phyloP scores from a whole-genome alignment of 2,113 vertebrate genomes.

The Bos javanicus region DNA sequence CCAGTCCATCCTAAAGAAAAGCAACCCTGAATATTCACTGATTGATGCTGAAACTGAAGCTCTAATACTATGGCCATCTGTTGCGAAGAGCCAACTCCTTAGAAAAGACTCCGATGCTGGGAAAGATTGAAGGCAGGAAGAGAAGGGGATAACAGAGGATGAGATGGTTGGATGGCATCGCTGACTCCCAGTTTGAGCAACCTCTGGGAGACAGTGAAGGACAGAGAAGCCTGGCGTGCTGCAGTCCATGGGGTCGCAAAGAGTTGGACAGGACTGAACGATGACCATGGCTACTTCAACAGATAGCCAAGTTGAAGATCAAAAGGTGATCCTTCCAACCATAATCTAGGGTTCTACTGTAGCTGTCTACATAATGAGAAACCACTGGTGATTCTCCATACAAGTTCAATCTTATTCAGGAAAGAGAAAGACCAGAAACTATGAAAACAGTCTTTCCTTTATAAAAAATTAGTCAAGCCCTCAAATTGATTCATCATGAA shows the following conservation, averaged over 20 bases:
- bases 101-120: neutral
- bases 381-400: neutral
- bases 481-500: constrained; percentile 23
- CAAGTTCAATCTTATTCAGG: neutral
- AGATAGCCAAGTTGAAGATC: neutral
- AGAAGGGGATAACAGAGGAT: neutral
- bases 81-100: neutral
- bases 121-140: neutral
- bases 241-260: neutral
- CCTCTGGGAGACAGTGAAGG: neutral
- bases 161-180: neutral
- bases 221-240: neutral
- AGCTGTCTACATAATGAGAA: neutral
- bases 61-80: neutral
- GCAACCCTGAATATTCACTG: neutral
- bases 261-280: neutral
- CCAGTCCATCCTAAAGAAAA: neutral
- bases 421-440: neutral
- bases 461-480: neutral
- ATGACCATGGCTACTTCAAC: neutral
- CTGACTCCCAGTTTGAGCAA: neutral
- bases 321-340: neutral
- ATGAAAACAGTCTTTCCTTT: constrained; percentile 15
- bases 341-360: neutral
- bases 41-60: neutral